Conservation (phyloP, 1,140 invertebrate species). For the Dinoponera quadriceps region DNA sequence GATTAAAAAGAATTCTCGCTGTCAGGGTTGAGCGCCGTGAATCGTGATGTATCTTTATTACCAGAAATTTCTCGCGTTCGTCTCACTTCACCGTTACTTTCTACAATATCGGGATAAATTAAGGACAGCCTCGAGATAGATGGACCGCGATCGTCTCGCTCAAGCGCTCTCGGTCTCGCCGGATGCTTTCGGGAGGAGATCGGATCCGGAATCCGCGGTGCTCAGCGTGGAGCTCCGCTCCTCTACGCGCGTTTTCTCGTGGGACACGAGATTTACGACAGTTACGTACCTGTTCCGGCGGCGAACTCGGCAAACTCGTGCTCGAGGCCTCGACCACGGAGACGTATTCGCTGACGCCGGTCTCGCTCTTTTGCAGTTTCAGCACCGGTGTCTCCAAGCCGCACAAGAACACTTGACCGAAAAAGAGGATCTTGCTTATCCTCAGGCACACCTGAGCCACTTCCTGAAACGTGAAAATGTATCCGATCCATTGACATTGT, state of each 20-base stretch:
- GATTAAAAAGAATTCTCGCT: too few species aligned
- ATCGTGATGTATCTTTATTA: too few species aligned
- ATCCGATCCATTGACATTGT: neutral
- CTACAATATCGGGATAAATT: neutral
- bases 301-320: conserved; percentile 84
- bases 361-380: conserved; percentile 89
- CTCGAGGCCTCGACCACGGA: conserved; percentile 88
- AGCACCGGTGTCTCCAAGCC: conserved; percentile 95
- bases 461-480: conserved; percentile 85
- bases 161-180: neutral
- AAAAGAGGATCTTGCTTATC: conserved; percentile 92
- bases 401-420: conserved; percentile 95
- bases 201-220: neutral
- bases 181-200: neutral
- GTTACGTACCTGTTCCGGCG: conserved; percentile 87
- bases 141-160: neutral
- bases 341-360: conserved; percentile 89
- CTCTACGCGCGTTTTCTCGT: neutral
- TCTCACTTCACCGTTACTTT: conserved; percentile 8
- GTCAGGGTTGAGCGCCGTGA: too few species aligned
- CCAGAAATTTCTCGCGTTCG: neutral
- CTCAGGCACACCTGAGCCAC: conserved; percentile 90
- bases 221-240: neutral
- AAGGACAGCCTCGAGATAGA: neutral
- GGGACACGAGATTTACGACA: conserved; percentile 36